Base-by-base conservation (phyloP, 2,888 invertebrate species). In the Diploptera punctata region DNA sequence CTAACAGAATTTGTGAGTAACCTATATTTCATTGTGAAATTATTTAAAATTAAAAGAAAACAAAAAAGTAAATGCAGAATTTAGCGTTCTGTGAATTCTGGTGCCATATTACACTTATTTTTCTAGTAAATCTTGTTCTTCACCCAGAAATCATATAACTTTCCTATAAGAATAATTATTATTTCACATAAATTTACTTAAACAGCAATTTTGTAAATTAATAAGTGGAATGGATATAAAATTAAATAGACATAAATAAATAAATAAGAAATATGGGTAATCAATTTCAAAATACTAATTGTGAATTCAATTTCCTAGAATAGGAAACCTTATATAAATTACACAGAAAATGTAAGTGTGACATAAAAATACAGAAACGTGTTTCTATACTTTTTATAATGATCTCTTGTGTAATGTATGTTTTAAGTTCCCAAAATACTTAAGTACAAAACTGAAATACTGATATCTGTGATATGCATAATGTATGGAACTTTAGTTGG, bases 391-490 rank as follows among this genome's bases (percentile, higher is more conserved):
- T 1, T 2, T 29, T 7, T 33, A 18, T 10, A 3, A 57, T 31
- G 57, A n/a, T 57, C 24, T n/a, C 10, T 29, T 29, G 29, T n/a
- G 19, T 61, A 19, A 49, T 49, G 4, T 19, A 61, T 61, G 33
- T 19, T 60, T 29, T 29, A 26, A n/a, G 7, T n/a, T 5, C 38
- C 38, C 13, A 31, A n/a, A n/a, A 61, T 52, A 65, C 19, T 69
- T 71, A 71, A 71, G 71, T 71, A 71, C 71, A 71, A 71, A n/a
- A 24, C n/a, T 49, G 31, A 65, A 71, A 71, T 71, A 71, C 71
- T 71, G 71, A 65, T 47, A 65, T 47, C 60, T 24, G 47, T 33
- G 65, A 65, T 65, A 65, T 65, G 65, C 44, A 65, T 65, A 65
- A 24, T 44, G 10, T 65, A 38, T 29, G 57, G 31, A 57, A 57